Conservation (phyloP, 1,140 invertebrate genomes). For the Myzus persicae region DNA sequence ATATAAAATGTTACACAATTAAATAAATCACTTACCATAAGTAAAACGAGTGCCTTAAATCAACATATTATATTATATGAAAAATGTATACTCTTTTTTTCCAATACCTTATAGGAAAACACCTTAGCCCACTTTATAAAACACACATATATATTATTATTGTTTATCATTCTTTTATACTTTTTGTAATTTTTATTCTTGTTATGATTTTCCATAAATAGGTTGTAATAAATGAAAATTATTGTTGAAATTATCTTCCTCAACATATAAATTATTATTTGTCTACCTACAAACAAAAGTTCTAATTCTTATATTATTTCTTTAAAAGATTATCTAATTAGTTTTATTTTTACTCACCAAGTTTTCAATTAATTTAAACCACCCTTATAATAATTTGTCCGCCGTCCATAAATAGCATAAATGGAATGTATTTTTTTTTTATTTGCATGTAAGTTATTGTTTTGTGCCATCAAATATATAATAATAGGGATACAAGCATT, state of each 20-base stretch:
- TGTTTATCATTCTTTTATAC: background rate
- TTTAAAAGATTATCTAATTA: background rate
- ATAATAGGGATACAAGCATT: background rate
- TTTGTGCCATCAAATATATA: background rate
- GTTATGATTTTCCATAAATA: conserved; percentile 1
- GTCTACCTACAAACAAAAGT: background rate
- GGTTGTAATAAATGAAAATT: background rate
- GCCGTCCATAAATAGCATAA: background rate
- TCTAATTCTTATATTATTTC: background rate
- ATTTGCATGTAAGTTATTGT: background rate
- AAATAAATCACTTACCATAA: background rate
- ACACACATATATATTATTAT: background rate
- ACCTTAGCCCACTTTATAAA: background rate
- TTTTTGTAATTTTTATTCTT: background rate
- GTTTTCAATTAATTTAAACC: background rate
- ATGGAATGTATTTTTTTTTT: background rate
- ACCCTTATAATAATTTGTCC: background rate
- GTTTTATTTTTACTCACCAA: background rate
- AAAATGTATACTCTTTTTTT: background rate
- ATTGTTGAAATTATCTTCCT: background rate
- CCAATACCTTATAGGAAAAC: background rate
- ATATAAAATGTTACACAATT: background rate
- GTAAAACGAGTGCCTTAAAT: conserved; percentile 34
- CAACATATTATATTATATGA: background rate
- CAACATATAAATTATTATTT: background rate